Base-by-base conservation (phyloP, 2,888 invertebrate species). In the Byasa hedistus region DNA sequence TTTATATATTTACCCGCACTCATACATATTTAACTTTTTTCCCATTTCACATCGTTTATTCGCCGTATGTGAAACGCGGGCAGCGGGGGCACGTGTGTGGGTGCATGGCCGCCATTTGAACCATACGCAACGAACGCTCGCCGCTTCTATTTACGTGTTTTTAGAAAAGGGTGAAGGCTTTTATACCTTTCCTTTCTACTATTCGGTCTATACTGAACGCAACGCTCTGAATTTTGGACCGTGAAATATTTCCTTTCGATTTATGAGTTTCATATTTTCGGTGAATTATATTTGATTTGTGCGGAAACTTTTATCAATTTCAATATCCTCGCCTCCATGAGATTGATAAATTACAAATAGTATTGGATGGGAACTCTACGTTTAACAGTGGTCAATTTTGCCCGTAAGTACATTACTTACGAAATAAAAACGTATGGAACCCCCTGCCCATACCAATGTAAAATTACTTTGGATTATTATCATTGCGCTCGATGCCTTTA, bases 1-100 rank as follows among this genome's bases (percentile, higher is more conserved):
- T 91, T 91, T 91, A 91, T 91, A 89, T 91, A 91, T 91, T 91
- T 91, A 87, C 91, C 87, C 91, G 81, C 91, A 91, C 91, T 89
- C 91, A 89, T 91, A 91, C 91, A 91, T 91, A 91, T 91, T 91
- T 89, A 89, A 91, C 87, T 89, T 91, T 91, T 91, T 91, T 90
- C 88, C 89, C 89, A 91, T 91, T 91, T 89, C 89, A 86, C 85
- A 83, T 87, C 89, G 90, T 87, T 89, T 90, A 89, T 88, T 87
- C 86, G 77, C 80, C 86, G 86, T 87, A 86, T 89, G 89, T 87
- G 80, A 82, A 82, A 77, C 76, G 78, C 78, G 80, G 80, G 77
- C 78, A 76, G 79, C 72, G 76, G 74, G 69, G 70, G 76, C 74
- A 74, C 72, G 73, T 67, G 82, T 78, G 81, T 85, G 88, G 86